These are phyloP conservation scores for Calidris pygmaea DNA, from an alignment of 2,113 vertebrate genomes.

Conservation along the genomic window DNA sequence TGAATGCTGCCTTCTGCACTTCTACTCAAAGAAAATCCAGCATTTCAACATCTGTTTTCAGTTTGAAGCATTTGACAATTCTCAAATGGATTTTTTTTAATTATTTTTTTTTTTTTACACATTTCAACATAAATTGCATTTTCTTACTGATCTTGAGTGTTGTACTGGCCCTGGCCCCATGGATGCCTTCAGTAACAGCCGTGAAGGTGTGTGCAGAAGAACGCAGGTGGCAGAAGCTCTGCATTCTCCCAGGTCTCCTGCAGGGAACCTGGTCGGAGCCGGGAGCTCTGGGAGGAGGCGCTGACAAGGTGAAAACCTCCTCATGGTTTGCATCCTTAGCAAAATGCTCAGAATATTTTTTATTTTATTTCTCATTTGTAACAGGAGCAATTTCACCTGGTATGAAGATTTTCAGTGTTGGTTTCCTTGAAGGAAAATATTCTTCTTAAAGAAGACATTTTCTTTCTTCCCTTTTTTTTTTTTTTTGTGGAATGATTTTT, in stretches of 20 bases:
- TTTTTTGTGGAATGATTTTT: neutral
- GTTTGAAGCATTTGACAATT: neutral
- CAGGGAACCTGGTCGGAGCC: neutral
- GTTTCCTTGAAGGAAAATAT: neutral
- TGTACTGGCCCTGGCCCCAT: accelerated
- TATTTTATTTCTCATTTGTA: too few relatives aligned
- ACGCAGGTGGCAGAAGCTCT: accelerated
- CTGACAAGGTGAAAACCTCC: neutral
- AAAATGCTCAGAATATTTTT: neutral
- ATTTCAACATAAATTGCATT: neutral
- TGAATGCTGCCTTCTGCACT: neutral
- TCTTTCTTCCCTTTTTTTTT: neutral
- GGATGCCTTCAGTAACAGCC: accelerated
- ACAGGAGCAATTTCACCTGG: neutral
- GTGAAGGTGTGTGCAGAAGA: accelerated
- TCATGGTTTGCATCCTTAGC: neutral
- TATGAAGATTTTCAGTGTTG: neutral
- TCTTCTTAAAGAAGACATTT: neutral
- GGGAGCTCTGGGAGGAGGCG: neutral
- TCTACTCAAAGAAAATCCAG: too few relatives aligned
- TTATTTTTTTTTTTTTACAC: neutral
- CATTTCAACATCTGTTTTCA: neutral
- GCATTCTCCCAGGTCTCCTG: neutral
- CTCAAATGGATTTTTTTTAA: neutral
- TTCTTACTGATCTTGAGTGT: neutral